Percentiles rank a stretch among this genome's conserved stretches.
Evolutionary conservation across 2,113 vertebrate species (phyloP).

Genomic region (Carettochelys insculpta): DNA sequence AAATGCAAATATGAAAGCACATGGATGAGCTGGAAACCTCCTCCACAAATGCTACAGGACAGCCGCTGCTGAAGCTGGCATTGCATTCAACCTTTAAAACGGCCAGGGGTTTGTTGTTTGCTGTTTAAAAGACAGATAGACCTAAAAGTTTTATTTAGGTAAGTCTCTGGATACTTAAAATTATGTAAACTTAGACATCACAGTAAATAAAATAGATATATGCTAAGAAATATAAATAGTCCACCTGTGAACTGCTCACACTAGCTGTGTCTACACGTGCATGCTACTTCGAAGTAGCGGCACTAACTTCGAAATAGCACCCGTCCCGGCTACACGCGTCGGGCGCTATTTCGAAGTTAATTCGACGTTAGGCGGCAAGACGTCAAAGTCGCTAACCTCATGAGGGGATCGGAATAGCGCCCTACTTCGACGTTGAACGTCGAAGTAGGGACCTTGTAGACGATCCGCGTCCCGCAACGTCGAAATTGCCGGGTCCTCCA

Average conservation of each 20-base stretch:
- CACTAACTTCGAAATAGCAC: no score
- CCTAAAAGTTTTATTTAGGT: neutral
- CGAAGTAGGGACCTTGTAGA: no score
- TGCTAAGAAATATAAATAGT: neutral
- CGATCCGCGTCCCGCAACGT: no score
- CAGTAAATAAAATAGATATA: constrained; percentile 30
- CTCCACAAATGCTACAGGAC: neutral
- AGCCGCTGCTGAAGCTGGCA: neutral
- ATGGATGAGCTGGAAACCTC: neutral
- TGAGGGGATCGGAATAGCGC: no score
- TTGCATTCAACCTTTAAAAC: constrained; percentile 16
- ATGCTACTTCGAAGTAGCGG: no score
- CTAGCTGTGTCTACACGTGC: no score
- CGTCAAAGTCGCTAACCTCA: no score
- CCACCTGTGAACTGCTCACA: neutral
- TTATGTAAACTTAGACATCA: constrained; percentile 23
- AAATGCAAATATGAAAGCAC: constrained; percentile 6
- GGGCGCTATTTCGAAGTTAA: no score
- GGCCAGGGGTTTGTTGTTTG: neutral
- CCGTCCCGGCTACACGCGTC: no score
- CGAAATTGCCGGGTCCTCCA: no score
- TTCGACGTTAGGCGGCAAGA: no score
- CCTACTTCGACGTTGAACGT: no score
- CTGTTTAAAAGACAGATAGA: neutral
- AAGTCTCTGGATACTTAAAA: constrained; percentile 1